Evolutionary conservation across 2,797 vertebrate genomes (phyloP).

Genomic region (Toxotes lorentzi): DNA sequence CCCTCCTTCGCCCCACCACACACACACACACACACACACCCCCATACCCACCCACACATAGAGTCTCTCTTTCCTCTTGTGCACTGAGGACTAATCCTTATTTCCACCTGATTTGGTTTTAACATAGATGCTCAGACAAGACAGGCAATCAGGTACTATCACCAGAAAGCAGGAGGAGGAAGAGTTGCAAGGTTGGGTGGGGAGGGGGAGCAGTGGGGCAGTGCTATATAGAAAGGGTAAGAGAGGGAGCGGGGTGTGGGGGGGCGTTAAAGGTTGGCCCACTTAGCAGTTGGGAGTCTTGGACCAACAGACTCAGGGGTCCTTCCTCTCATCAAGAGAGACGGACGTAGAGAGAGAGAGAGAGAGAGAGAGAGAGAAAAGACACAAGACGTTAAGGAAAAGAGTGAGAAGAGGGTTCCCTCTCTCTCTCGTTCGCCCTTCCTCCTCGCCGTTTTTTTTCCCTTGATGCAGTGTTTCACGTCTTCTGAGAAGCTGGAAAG

Average conservation of each 20-base stretch:
- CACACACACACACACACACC: background rate
- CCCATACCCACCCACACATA: constrained; percentile 1
- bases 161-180: constrained; percentile 88
- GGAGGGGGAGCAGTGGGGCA: constrained; percentile 53
- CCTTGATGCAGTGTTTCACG: constrained; percentile 24
- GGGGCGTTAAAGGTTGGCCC: constrained; percentile 58
- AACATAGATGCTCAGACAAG: constrained; percentile 94
- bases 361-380: constrained; percentile 46
- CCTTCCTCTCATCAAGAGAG: constrained; percentile 61
- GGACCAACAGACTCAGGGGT: constrained; percentile 57
- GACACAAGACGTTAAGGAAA: constrained; percentile 45
- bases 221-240: constrained; percentile 48
- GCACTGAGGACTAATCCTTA: constrained; percentile 52
- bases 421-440: constrained; percentile 30
- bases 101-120: constrained; percentile 70
- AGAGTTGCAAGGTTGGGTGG: constrained; percentile 53
- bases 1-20: background rate
- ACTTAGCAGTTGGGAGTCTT: constrained; percentile 52
- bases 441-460: constrained; percentile 31
- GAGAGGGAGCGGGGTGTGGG: constrained; percentile 13
- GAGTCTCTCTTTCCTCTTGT: constrained; percentile 67
- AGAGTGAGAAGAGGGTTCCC: constrained; percentile 51
- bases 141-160: constrained; percentile 99
- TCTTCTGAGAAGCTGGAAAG: constrained; percentile 70
- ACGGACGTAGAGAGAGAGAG: constrained; percentile 26